These are phyloP conservation scores for Pristionchus fissidentatus DNA, from an alignment of 2,888 invertebrate genomes.

Conservation along the genomic window DNA sequence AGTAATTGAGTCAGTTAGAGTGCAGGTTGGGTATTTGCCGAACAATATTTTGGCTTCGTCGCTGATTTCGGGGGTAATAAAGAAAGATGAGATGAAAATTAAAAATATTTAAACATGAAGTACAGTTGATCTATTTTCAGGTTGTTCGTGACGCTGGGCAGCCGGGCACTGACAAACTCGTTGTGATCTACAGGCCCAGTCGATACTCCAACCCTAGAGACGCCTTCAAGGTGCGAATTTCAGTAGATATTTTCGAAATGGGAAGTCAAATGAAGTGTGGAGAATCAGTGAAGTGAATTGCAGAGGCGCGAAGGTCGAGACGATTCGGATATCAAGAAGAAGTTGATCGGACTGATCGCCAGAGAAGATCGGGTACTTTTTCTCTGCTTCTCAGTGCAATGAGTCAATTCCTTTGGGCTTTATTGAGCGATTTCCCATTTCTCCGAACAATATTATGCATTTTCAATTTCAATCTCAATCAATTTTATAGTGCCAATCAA, in stretches of 20 bases:
- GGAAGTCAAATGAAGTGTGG: too few species aligned
- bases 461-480: not conserved
- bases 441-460: not conserved
- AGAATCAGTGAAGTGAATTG: not conserved
- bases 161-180: conserved; percentile 44
- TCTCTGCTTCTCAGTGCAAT: too few species aligned
- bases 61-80: too few species aligned
- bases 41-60: too few species aligned
- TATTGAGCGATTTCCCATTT: too few species aligned
- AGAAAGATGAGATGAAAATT: not conserved
- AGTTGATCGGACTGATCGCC: conserved; percentile 65
- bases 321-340: conserved; percentile 51
- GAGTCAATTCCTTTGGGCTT: too few species aligned
- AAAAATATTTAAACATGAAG: too few species aligned
- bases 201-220: conserved; percentile 31
- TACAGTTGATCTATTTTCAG: conserved; percentile 17
- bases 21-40: too few species aligned
- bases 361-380: conserved; percentile 55
- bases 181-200: conserved; percentile 29
- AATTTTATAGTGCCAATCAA: not conserved
- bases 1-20: not conserved
- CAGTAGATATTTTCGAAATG: not conserved
- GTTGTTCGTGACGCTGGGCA: conserved; percentile 45
- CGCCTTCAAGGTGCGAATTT: conserved; percentile 32
- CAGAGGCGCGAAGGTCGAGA: conserved; percentile 36